These are phyloP conservation scores for Eupeodes luniger DNA, from an alignment of 2,888 invertebrate species.

Conservation along the genomic window DNA sequence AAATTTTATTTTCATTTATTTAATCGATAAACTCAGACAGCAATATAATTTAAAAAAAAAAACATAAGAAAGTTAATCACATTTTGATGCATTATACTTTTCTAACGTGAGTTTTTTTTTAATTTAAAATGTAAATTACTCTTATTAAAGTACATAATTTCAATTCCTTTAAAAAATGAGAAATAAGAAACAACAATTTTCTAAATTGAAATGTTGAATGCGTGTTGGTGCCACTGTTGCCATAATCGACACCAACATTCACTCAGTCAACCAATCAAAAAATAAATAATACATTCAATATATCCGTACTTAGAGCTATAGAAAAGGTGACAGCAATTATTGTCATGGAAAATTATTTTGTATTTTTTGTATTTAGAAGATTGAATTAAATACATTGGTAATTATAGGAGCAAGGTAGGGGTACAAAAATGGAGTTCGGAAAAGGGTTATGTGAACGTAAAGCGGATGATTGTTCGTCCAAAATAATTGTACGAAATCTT, in stretches of 20 bases:
- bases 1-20: too few species aligned
- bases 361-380: neutral
- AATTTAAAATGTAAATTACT: neutral
- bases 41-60: neutral
- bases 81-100: neutral
- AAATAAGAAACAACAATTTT: constrained; percentile 6
- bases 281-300: neutral
- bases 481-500: too few species aligned
- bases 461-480: neutral
- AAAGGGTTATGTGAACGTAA: too few species aligned
- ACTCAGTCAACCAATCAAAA: neutral
- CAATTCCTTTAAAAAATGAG: neutral
- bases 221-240: constrained; percentile 6
- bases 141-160: neutral
- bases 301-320: neutral
- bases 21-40: neutral
- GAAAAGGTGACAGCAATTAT: constrained; percentile 16
- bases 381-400: constrained; percentile 17
- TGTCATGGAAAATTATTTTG: constrained; percentile 2
- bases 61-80: neutral
- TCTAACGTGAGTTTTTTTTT: neutral
- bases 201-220: constrained; percentile 12
- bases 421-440: neutral
- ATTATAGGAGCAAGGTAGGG: neutral
- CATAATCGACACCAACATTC: constrained; percentile 1